phyloP scores from a whole-genome alignment of 2,888 invertebrate genomes.

The Aleiodes leptofemur region DNA sequence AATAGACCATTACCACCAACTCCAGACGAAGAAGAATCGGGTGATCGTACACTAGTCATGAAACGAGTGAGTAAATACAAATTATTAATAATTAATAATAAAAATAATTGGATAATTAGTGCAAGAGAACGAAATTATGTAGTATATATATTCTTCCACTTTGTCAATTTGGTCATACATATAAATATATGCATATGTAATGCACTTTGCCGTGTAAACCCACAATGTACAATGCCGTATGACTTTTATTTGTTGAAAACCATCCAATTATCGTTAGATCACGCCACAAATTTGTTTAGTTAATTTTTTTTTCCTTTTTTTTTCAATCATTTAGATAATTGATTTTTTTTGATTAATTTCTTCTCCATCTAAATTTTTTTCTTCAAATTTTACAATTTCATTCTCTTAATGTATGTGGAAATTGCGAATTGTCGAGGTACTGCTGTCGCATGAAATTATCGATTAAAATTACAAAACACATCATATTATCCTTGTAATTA shows the following conservation, averaged over 20 bases:
- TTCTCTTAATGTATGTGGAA: constrained; percentile 12
- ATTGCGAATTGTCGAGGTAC: constrained; percentile 44
- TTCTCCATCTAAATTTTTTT: constrained; percentile 47
- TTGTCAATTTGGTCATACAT: constrained; percentile 51
- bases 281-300: constrained; percentile 47
- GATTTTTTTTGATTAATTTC: constrained; percentile 52
- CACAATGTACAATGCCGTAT: constrained; percentile 49
- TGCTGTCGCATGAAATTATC: constrained; percentile 30
- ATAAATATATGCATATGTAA: constrained; percentile 53
- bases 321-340: constrained; percentile 47
- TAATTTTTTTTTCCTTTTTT: constrained; percentile 22
- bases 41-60: constrained; percentile 93
- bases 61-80: constrained; percentile 85
- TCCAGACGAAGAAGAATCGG: constrained; percentile 92
- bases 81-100: constrained; percentile 3
- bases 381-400: background rate
- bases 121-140: constrained; percentile 57
- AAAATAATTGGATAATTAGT: constrained; percentile 36
- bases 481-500: no score
- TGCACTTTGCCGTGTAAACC: constrained; percentile 52
- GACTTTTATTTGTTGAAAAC: constrained; percentile 50
- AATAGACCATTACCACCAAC: constrained; percentile 96
- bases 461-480: no score
- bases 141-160: constrained; percentile 43
- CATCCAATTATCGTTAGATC: constrained; percentile 54